Percentiles rank a stretch among this genome's conserved stretches.
Conservation (phyloP, 1,140 invertebrate species). For the Agraylea sexmaculata region DNA sequence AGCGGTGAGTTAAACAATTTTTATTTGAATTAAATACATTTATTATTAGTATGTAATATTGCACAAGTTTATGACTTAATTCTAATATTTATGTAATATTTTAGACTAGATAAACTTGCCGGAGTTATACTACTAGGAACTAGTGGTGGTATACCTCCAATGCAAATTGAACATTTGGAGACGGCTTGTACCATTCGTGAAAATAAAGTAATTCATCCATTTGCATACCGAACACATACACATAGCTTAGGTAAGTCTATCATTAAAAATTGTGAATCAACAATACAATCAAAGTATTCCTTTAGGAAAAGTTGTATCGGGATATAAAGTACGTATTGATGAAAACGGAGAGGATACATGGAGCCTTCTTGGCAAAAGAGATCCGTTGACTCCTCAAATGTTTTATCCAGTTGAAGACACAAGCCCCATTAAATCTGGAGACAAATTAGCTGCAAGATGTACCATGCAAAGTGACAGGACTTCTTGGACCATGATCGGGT, state of each 20-base stretch:
- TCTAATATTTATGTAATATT: slow-evolving; percentile 24
- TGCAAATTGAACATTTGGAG: slow-evolving; percentile 73
- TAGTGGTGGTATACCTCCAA: slow-evolving; percentile 60
- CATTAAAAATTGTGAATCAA: slow-evolving; percentile 1
- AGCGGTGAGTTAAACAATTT: slow-evolving; percentile 44
- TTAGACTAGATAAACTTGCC: slow-evolving; percentile 62
- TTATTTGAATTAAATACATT: neutral
- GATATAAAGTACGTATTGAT: slow-evolving; percentile 62
- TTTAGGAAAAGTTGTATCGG: slow-evolving; percentile 71
- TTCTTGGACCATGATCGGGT: slow-evolving; percentile 66
- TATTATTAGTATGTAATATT: neutral
- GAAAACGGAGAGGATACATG: slow-evolving; percentile 52
- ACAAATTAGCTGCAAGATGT: slow-evolving; percentile 79
- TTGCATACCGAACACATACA: slow-evolving; percentile 91
- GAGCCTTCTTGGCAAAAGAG: slow-evolving; percentile 77
- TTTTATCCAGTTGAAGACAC: slow-evolving; percentile 78
- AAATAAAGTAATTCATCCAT: slow-evolving; percentile 78
- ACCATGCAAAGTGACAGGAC: slow-evolving; percentile 70
- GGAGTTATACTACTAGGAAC: slow-evolving; percentile 82
- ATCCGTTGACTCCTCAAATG: slow-evolving; percentile 90
- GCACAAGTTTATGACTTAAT: neutral
- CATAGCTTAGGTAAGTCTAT: slow-evolving; percentile 64
- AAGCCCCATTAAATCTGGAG: slow-evolving; percentile 50
- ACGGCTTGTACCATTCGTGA: slow-evolving; percentile 70
- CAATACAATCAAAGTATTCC: slow-evolving; percentile 10